phyloP scores from a whole-genome alignment of 2,888 invertebrate genomes.

The Caenorhabditis auriculariae region DNA sequence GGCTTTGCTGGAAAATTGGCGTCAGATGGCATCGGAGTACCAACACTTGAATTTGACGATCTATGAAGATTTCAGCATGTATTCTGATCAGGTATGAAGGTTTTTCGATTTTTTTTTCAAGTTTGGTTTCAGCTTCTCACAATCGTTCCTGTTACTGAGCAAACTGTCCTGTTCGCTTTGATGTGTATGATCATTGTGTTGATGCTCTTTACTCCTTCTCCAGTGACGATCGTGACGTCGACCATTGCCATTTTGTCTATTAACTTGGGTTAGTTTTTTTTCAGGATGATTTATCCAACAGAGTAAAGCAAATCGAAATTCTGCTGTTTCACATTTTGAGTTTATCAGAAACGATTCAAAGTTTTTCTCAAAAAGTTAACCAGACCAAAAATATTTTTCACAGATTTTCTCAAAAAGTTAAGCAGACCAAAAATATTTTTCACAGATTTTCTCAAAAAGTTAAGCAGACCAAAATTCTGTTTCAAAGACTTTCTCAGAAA shows the following conservation, averaged over 20 bases:
- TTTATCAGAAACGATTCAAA: neutral
- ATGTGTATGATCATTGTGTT: slow-evolving; percentile 60
- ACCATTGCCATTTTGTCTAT: slow-evolving; percentile 58
- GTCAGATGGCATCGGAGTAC: slow-evolving; percentile 54
- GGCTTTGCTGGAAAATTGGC: slow-evolving; percentile 46
- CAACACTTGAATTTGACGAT: slow-evolving; percentile 60
- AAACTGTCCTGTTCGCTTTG: slow-evolving; percentile 60
- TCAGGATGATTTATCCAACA: neutral
- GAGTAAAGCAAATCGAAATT: neutral
- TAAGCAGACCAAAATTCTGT: too few species aligned
- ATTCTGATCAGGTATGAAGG: slow-evolving; percentile 54
- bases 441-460: too few species aligned
- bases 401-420: too few species aligned
- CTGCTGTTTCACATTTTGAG: neutral
- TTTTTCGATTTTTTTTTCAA: neutral
- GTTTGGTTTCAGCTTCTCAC: slow-evolving; percentile 46
- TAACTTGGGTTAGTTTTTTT: slow-evolving; percentile 41
- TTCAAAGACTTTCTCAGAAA: too few species aligned
- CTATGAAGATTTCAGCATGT: slow-evolving; percentile 62
- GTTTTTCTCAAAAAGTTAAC: too few species aligned
- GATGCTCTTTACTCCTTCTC: slow-evolving; percentile 59
- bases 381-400: too few species aligned
- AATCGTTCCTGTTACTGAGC: slow-evolving; percentile 59
- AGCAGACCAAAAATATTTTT: too few species aligned
- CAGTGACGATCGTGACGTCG: slow-evolving; percentile 56